Percentiles rank a stretch among this genome's conserved stretches.
Evolutionary conservation across 2,113 vertebrate species (phyloP).

Genomic region (Miniopterus natalensis): DNA sequence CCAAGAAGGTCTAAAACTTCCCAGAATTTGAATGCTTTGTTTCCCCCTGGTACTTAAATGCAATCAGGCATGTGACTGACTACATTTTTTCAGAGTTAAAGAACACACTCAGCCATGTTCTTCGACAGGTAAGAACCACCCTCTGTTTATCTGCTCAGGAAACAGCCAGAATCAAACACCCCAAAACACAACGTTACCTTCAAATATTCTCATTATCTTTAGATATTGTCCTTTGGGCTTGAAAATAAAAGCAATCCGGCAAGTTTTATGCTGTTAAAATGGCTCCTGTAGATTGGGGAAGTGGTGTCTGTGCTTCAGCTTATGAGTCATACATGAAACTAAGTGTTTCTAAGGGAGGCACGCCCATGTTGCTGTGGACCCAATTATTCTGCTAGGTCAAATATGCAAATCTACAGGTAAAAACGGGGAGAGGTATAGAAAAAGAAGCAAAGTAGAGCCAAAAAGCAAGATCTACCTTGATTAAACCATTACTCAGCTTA

Average conservation of each 20-base stretch:
- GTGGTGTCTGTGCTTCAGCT: constrained; percentile 88
- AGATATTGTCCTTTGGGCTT: constrained; percentile 75
- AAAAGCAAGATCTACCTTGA: constrained; percentile 45
- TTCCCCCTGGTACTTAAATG: constrained; percentile 54
- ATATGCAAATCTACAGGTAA: constrained; percentile 88
- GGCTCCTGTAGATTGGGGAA: constrained; percentile 90
- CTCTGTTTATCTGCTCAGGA: constrained; percentile 46
- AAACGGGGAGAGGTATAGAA: constrained; percentile 10
- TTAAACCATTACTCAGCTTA: constrained; percentile 44
- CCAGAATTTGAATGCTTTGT: constrained; percentile 68
- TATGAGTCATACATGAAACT: constrained; percentile 90
- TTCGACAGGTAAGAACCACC: constrained; percentile 76
- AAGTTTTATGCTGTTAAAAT: constrained; percentile 88
- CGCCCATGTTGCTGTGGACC: constrained; percentile 88
- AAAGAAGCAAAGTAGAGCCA: background rate
- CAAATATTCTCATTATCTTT: constrained; percentile 69
- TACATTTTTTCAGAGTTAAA: constrained; percentile 80
- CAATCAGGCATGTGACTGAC: constrained; percentile 80
- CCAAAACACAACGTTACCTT: constrained; percentile 80
- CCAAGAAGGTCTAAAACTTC: constrained; percentile 60
- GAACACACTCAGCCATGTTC: constrained; percentile 79
- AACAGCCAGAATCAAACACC: constrained; percentile 68
- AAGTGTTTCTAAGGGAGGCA: constrained; percentile 87
- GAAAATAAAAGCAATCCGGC: constrained; percentile 82
- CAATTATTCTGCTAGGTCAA: constrained; percentile 88